These are phyloP conservation scores for Apolygus lucorum DNA, from an alignment of 1,140 invertebrate genomes.

Conservation along the genomic window DNA sequence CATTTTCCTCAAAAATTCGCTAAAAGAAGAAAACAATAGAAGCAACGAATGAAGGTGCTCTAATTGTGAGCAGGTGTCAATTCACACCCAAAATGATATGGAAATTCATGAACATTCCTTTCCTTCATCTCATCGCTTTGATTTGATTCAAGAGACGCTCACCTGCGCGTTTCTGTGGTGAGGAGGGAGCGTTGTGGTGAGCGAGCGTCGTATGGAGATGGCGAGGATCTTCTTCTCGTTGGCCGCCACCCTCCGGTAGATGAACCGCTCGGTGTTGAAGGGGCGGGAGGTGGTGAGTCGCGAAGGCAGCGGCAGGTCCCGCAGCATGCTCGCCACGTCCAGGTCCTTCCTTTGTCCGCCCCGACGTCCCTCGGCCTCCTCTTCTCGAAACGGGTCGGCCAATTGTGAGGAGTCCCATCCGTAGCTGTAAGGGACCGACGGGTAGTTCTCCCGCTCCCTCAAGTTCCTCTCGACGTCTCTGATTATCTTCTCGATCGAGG, in stretches of 20 bases:
- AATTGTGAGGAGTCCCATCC: background rate
- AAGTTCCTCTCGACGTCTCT: background rate
- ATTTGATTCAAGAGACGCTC: no score
- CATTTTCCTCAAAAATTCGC: no score
- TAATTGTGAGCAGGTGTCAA: no score
- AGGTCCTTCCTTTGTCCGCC: no score
- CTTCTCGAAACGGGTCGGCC: background rate
- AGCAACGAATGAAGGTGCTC: no score
- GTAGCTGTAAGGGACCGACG: background rate
- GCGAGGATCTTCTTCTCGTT: background rate
- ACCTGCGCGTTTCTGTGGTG: no score
- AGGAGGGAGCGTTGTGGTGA: background rate
- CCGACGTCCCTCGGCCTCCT: background rate
- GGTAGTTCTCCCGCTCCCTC: background rate
- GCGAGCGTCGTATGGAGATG: background rate
- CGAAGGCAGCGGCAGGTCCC: no score
- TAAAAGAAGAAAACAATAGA: no score
- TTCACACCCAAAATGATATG: no score
- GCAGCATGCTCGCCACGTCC: no score
- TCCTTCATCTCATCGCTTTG: no score
- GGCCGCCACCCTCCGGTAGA: background rate
- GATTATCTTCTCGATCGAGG: background rate
- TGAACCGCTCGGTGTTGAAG: background rate
- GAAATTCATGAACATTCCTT: no score
- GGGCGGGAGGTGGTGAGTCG: background rate